Base-by-base conservation (phyloP, 2,888 invertebrate genomes). In the Strigamia maritima region DNA sequence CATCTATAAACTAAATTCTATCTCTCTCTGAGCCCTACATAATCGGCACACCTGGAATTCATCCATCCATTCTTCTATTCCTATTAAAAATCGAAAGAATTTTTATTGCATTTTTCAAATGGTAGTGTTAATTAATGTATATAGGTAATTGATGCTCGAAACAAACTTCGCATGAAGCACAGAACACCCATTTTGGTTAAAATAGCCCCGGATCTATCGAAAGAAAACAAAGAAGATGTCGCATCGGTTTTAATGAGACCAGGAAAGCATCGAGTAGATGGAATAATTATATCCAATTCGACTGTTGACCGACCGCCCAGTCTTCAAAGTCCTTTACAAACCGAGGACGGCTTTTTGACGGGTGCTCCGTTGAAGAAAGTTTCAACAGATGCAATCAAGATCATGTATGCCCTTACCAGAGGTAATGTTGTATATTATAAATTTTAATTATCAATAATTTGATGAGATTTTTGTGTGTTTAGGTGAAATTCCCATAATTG, bases 271-370 rank as follows among this genome's bases (percentile, higher is more conserved):
- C 83, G 89, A 83, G 91, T 99, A 0, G 98, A 98, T 88, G 99
- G 98, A 0, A 87, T 99, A 14, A 93, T 99, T 60, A 90, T 99
- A 10, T 93, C 94, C 6, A 99, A 99, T 85, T 99, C 99, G 7
- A 99, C 98, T 0, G 86, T 93, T n/a, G 88, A 90, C 7, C 89
- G 97, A 74, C 89, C 91, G 8, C 86, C 87, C 0, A 87, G 87
- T 80, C 87, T 99, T 35, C 86, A 85, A 75, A 92, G 92, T 84
- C 76, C 82, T 22, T 79, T 85, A 76, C 85, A 86, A 78, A 83
- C 88, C 75, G 94, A 98, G 88, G 84, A 83, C 14, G 99, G 99
- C 1, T 99, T 99, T 0, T 88, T 99, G 8, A 98, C 98, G 88
- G 99, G 99, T 0, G 90, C 89, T 80, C 99, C 99, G 0, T 87